Evolutionary conservation across 2,113 vertebrate genomes (phyloP).

Genomic region (Trematocara nigrifrons): DNA sequence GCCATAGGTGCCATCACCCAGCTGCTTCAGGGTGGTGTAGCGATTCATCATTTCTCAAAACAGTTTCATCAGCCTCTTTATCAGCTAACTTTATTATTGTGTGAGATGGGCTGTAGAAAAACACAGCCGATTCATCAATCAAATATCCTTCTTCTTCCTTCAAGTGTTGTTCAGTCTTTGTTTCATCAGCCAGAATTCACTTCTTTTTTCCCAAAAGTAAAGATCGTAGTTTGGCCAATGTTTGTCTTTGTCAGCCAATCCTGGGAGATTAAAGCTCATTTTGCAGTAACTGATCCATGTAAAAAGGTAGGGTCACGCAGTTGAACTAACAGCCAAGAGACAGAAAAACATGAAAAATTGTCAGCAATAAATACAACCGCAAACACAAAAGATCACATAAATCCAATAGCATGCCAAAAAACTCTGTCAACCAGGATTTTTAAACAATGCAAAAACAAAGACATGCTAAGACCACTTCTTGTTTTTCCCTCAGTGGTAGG

Average conservation of each 20-base stretch:
- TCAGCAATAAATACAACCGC: not conserved
- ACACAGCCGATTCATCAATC: not conserved
- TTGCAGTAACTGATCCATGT: not conserved
- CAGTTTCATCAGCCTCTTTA: conserved; percentile 19
- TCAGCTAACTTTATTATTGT: not conserved
- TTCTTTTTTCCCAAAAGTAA: not conserved
- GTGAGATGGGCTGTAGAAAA: not conserved
- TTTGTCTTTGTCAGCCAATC: not conserved
- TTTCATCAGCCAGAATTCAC: not conserved
- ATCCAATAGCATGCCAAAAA: not conserved
- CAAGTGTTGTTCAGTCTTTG: not conserved
- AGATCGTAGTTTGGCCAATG: not conserved
- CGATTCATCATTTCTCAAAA: conserved; percentile 84
- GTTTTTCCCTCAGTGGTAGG: not conserved
- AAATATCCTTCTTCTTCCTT: not conserved
- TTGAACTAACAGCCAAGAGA: not conserved
- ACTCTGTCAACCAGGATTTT: not conserved
- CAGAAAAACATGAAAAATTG: not conserved
- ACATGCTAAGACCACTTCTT: not conserved
- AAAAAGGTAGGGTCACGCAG: not conserved
- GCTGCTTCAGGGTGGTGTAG: conserved; percentile 89
- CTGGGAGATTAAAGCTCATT: conserved; percentile 22
- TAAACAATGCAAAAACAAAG: not conserved
- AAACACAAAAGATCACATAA: not conserved
- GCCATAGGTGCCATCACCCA: conserved; percentile 96